These are phyloP conservation scores for Casuarius casuarius DNA, from an alignment of 2,113 vertebrate genomes.

Conservation along the genomic window DNA sequence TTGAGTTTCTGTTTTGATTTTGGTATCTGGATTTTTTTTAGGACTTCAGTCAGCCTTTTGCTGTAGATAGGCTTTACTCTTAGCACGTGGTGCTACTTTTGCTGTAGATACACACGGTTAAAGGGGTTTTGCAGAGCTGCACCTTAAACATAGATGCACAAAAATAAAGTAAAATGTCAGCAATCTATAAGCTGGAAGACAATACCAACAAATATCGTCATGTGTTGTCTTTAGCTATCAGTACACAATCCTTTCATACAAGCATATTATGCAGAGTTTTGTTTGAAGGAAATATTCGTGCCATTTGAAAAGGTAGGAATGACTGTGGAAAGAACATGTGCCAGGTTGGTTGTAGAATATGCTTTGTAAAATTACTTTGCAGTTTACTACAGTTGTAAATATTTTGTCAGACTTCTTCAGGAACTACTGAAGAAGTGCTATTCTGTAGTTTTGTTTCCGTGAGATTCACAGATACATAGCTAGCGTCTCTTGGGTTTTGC, in stretches of 20 bases:
- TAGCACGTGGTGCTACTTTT: background rate
- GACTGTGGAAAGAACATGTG: background rate
- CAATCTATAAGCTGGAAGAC: background rate
- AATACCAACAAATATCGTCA: background rate
- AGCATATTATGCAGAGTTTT: background rate
- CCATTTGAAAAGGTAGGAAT: no score
- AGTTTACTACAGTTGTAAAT: slow-evolving; percentile 31
- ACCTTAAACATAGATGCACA: background rate
- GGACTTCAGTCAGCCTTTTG: background rate
- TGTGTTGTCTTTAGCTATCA: fast-evolving
- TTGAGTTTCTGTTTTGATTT: background rate
- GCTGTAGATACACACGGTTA: fast-evolving
- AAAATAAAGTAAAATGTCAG: background rate
- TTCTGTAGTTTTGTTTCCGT: slow-evolving; percentile 30
- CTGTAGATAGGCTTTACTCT: background rate
- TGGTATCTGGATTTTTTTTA: background rate
- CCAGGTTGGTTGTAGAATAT: background rate
- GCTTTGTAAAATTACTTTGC: background rate
- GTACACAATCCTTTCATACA: background rate
- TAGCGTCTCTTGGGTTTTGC: background rate
- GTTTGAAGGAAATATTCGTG: background rate
- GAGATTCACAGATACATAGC: background rate
- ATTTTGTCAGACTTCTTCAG: slow-evolving; percentile 52
- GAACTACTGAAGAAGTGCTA: slow-evolving; percentile 44
- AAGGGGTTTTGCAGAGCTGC: fast-evolving